Percentiles rank a stretch among this genome's conserved stretches.
phyloP scores from a whole-genome alignment of 2,888 invertebrate species.

The Eugnorisma glareosa region DNA sequence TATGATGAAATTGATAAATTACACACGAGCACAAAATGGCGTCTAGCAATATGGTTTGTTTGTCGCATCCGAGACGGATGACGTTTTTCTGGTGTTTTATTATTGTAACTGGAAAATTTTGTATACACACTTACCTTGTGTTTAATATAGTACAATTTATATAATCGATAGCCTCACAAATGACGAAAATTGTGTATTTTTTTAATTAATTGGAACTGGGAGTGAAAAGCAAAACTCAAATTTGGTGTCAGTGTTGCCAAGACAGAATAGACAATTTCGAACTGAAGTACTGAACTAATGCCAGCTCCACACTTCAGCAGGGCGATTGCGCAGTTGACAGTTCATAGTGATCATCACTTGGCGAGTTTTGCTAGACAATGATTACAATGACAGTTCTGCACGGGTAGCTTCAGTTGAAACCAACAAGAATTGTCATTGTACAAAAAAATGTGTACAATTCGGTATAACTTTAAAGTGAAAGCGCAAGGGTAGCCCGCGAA shows the following conservation, averaged over 20 bases:
- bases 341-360: no score
- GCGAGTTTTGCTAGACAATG: no score
- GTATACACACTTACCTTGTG: slow-evolving; percentile 37
- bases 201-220: background rate
- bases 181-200: background rate
- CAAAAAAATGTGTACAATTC: no score
- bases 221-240: background rate
- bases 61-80: slow-evolving; percentile 8
- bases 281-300: no score
- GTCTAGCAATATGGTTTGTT: slow-evolving; percentile 46
- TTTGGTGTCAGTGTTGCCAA: background rate
- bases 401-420: no score
- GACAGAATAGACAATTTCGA: no score
- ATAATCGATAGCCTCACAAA: background rate
- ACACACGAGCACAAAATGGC: slow-evolving; percentile 65
- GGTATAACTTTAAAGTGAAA: no score
- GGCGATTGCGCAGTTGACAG: no score
- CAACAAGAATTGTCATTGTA: no score
- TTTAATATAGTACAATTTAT: slow-evolving; percentile 1
- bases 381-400: no score
- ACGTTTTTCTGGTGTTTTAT: background rate
- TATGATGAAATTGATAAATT: slow-evolving; percentile 28
- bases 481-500: no score
- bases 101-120: background rate
- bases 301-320: no score